phyloP scores from a whole-genome alignment of 2,113 vertebrate genomes.

The Sturnus vulgaris region DNA sequence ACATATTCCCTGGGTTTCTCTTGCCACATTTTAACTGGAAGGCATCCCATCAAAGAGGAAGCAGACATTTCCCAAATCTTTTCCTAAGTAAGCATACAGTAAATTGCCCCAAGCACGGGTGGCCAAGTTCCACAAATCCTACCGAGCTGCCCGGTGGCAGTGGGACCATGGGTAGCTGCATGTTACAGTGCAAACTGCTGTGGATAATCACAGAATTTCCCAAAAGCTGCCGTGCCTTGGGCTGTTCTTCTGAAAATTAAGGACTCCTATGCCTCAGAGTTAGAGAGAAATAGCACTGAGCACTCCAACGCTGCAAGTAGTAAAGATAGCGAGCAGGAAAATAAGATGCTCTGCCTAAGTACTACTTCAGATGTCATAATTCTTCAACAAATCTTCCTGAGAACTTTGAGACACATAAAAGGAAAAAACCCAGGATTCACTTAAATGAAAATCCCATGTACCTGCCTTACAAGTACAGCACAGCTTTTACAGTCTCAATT shows the following conservation, averaged over 20 bases:
- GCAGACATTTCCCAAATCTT: neutral
- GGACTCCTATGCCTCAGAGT: neutral
- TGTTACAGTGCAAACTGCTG: neutral
- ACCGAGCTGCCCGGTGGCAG: neutral
- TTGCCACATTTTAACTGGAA: neutral
- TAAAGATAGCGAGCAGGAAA: neutral
- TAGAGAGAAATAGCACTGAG: neutral
- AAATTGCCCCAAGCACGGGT: neutral
- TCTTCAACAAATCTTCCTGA: neutral
- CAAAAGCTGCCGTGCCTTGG: neutral
- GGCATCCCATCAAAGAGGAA: neutral
- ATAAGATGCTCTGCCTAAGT: neutral
- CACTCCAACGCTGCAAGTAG: neutral
- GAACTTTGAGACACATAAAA: neutral
- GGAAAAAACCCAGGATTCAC: neutral
- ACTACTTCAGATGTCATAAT: neutral
- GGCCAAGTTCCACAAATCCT: neutral
- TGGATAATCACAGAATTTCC: neutral
- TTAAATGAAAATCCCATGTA: neutral
- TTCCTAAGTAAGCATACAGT: neutral
- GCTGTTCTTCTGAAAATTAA: neutral
- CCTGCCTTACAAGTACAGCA: neutral
- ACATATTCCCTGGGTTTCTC: neutral
- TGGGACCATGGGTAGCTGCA: rapidly evolving
- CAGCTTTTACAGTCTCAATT: neutral